phyloP scores from a whole-genome alignment of 2,888 invertebrate species.

The Shargacucullia verbasci region DNA sequence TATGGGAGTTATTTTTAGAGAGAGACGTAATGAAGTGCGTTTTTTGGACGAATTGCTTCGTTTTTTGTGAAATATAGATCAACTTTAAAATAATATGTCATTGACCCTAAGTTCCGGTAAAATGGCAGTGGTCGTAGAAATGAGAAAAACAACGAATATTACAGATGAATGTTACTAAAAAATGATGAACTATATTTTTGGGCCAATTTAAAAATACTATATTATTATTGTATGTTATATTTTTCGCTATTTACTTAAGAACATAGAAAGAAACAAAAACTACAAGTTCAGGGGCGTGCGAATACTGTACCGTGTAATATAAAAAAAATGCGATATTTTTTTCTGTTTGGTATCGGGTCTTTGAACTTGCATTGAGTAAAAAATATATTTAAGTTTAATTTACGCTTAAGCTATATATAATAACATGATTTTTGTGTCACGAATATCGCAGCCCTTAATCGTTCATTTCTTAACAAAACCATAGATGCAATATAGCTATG shows the following conservation, averaged over 20 bases:
- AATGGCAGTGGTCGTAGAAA: conserved; percentile 60
- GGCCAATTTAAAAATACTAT: conserved; percentile 7
- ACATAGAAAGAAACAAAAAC: conserved; percentile 13
- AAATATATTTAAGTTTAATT: too few species aligned
- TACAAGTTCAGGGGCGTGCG: conserved; percentile 19
- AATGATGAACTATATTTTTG: conserved; percentile 20
- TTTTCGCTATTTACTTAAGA: neutral
- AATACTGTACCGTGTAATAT: neutral
- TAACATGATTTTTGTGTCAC: too few species aligned
- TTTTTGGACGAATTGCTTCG: conserved; percentile 74
- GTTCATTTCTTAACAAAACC: too few species aligned
- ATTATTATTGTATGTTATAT: conserved; percentile 3
- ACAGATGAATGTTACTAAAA: conserved; percentile 32
- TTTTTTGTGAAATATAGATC: conserved; percentile 87
- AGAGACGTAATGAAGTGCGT: conserved; percentile 64
- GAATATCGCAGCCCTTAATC: too few species aligned
- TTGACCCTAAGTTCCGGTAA: conserved; percentile 74
- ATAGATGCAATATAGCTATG: too few species aligned
- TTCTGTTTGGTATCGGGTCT: neutral
- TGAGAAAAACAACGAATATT: conserved; percentile 46
- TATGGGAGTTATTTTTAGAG: conserved; percentile 49
- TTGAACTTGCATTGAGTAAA: neutral
- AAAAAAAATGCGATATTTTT: too few species aligned
- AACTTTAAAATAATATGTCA: conserved; percentile 84
- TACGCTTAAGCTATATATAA: too few species aligned